phyloP scores from a whole-genome alignment of 2,797 vertebrate genomes.

The Decapterus maruadsi region DNA sequence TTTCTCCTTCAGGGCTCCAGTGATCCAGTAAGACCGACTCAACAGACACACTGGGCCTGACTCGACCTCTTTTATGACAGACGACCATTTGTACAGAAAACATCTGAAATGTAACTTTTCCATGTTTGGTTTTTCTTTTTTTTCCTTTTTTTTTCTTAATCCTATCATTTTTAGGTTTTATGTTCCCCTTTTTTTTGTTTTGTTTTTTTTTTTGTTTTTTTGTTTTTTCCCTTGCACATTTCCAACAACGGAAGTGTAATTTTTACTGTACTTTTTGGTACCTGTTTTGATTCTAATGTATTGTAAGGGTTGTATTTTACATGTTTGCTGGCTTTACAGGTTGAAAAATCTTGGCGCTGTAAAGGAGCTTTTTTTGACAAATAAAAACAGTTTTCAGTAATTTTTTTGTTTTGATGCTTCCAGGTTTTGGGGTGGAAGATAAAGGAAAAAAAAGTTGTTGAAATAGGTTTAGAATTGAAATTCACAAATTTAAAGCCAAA shows the following conservation, averaged over 20 bases:
- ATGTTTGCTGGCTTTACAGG: constrained; percentile 97
- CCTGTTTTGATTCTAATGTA: constrained; percentile 99
- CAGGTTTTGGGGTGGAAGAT: constrained; percentile 57
- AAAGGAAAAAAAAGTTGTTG: background rate
- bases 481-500: background rate
- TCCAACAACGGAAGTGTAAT: constrained; percentile 99
- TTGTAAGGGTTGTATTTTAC: constrained; percentile 99
- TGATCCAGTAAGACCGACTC: constrained; percentile 65
- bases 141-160: constrained; percentile 85
- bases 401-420: constrained; percentile 76
- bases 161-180: constrained; percentile 72
- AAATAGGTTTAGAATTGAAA: constrained; percentile 15
- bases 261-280: constrained; percentile 99
- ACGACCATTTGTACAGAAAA: constrained; percentile 97
- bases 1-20: constrained; percentile 70
- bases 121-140: constrained; percentile 91
- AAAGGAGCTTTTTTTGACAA: constrained; percentile 93
- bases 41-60: constrained; percentile 73
- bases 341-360: constrained; percentile 89
- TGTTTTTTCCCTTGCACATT: constrained; percentile 93
- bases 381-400: constrained; percentile 94
- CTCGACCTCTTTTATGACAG: constrained; percentile 84
- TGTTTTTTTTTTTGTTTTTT: constrained; percentile 69
- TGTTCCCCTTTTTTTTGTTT: constrained; percentile 53
- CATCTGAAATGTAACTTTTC: constrained; percentile 94